Evolutionary conservation across 2,113 vertebrate genomes (phyloP), one percentile per base, ranked within the genome.

Genomic region (Ancistrus triradiatus): DNA sequence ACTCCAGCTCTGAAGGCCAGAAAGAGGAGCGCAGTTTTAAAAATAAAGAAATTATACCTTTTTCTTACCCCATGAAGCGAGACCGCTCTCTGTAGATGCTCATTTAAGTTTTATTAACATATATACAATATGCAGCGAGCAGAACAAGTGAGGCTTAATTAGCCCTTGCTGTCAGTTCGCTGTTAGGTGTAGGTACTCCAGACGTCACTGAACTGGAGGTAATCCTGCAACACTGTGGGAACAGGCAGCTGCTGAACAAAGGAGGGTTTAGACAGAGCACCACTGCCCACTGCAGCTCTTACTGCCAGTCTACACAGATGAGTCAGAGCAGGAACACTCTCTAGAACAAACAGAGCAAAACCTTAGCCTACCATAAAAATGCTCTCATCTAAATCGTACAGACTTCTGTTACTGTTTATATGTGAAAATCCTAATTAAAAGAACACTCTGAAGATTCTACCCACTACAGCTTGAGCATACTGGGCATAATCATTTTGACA

Each of bases 291-390:
- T 13, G 59, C 4, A 2, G 19, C 46, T 33, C 83, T 59, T 9
- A 89, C 27, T 51, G 70, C 63, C 57, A 87, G 73, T 55, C 87
- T 70, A 63, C 85, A 88, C 40, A 87, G 51, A 74, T 89, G 85
- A 44, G 73, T 73, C 1, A 89, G 77, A 51, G 24, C 3, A 33
- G 85, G 80, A 27, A 85, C 7, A 2, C 67, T 70, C 17, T 83
- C 87, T 89, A 18, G 1, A 74, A 70, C 9, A 59, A 15, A 61
- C 5, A 24, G 9, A 6, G 4, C 6, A 11, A 35, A n/a, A n/a
- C n/a, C n/a, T n/a, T n/a, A n/a, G n/a, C n/a, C n/a, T n/a, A n/a
- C n/a, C n/a, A n/a, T n/a, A n/a, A n/a, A n/a, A n/a, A n/a, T n/a
- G n/a, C n/a, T n/a, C n/a, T n/a, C n/a, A n/a, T n/a, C n/a, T n/a